Base-by-base conservation (phyloP, 2,113 vertebrate genomes). In the Micromys minutus region DNA sequence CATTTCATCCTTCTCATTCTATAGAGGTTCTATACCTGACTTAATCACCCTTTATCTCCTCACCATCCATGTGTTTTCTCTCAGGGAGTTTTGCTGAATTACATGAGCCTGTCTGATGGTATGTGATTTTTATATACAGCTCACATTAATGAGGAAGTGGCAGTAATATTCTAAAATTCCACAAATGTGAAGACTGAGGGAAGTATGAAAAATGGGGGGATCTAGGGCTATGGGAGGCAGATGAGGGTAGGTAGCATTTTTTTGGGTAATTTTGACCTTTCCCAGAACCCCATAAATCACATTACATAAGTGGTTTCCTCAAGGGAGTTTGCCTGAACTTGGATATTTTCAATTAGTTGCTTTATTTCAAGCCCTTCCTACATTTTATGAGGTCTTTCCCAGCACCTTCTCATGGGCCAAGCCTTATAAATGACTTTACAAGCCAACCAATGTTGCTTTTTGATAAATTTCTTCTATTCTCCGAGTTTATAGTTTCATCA, bases 371-470 rank as follows among this genome's bases (percentile, higher is more conserved):
- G 34, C 16, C 13, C 57, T 55, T 39, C 59, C 42, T 19, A 34
- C 26, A 36, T 93, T 96, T 96, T 52, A 93, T 91, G 89, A 96
- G 85, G 17, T 72, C 21, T 91, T 97, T 96, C 91, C 95, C 89
- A 96, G 59, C 77, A 61, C 87, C 59, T 89, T 88, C 42, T 81
- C 34, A 22, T 15, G 71, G 65, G 52, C 59, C 47, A 88, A 86
- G 5, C 50, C 61, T 59, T 94, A 74, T 3, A 22, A 91, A 96
- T 81, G 76, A 93, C 39, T 96, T 97, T 95, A 83, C 10, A 96
- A 88, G 57, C 13, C 87, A 93, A 80, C 6, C 65, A 34, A 65
- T 72, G 17, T 21, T 69, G 69, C 88, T 87, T 88, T 86, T 93
- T 36, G 57, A 89, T 45, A 89, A 88, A 75, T 63, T 42, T 83